These are phyloP conservation scores for Prionace glauca DNA, from an alignment of 2,797 vertebrate species.

Conservation along the genomic window DNA sequence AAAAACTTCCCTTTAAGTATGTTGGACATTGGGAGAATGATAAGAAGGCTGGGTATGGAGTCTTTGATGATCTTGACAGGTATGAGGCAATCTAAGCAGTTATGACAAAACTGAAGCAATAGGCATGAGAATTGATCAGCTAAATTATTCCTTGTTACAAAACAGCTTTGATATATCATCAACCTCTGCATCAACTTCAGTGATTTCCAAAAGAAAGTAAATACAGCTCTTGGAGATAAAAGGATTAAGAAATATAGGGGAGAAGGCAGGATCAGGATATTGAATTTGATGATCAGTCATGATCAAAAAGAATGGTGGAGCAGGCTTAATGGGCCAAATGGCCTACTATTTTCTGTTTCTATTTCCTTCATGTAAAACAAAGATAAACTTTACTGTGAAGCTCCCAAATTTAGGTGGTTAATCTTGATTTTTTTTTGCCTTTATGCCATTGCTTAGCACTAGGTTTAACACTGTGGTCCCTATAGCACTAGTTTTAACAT, in stretches of 20 bases:
- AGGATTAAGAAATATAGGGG: too few relatives aligned
- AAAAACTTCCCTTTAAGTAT: constrained; percentile 52
- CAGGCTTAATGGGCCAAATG: too few relatives aligned
- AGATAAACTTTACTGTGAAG: too few relatives aligned
- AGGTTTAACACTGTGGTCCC: not conserved
- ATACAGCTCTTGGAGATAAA: too few relatives aligned
- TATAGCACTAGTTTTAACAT: not conserved
- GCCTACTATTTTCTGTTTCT: too few relatives aligned
- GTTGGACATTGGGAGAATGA: constrained; percentile 62
- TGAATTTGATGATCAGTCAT: too few relatives aligned
- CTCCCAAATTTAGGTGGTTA: too few relatives aligned
- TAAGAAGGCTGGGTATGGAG: constrained; percentile 57
- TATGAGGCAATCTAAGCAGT: not conserved
- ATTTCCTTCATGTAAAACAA: too few relatives aligned
- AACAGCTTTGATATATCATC: not conserved
- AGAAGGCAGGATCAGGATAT: too few relatives aligned
- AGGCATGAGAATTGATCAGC: not conserved
- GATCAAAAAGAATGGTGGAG: too few relatives aligned
- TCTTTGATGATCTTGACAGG: constrained; percentile 58
- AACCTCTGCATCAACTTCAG: too few relatives aligned
- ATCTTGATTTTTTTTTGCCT: too few relatives aligned
- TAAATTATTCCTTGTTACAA: not conserved
- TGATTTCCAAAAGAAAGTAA: not conserved
- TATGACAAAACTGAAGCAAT: not conserved
- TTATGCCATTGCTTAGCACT: not conserved